Percentiles rank a stretch among this genome's conserved stretches.
Conservation (phyloP, 2,797 vertebrate genomes). For the Tragopan temminckii region DNA sequence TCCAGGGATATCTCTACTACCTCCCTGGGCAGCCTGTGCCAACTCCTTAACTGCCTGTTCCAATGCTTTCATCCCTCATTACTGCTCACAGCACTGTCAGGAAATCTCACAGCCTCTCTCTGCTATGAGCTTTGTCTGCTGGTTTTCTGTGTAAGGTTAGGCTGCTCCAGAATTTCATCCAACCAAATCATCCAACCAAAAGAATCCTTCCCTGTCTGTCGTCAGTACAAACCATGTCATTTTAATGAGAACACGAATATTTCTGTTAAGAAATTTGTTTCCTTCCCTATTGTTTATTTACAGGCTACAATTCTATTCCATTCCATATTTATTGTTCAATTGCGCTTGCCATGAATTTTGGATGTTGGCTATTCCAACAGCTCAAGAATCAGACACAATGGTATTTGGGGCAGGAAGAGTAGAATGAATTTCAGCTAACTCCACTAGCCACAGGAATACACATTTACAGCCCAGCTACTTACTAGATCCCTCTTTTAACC, state of each 20-base stretch:
- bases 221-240: background rate
- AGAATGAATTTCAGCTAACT: background rate
- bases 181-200: too few species aligned
- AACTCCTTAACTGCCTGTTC: background rate
- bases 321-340: background rate
- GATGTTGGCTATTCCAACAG: background rate
- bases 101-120: background rate
- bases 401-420: background rate
- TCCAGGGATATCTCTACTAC: background rate
- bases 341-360: background rate
- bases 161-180: background rate
- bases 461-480: background rate
- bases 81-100: background rate
- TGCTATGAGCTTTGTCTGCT: rapidly evolving
- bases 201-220: background rate
- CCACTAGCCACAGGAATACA: background rate
- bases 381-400: background rate
- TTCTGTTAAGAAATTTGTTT: background rate
- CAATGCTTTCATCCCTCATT: background rate
- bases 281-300: rapidly evolving
- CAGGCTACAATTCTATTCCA: background rate
- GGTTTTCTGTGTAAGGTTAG: background rate
- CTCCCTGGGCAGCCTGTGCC: background rate
- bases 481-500: background rate
- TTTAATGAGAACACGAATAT: background rate